Evolutionary conservation across 1,140 invertebrate species (phyloP).

Genomic region (Adelges cooleyi): DNA sequence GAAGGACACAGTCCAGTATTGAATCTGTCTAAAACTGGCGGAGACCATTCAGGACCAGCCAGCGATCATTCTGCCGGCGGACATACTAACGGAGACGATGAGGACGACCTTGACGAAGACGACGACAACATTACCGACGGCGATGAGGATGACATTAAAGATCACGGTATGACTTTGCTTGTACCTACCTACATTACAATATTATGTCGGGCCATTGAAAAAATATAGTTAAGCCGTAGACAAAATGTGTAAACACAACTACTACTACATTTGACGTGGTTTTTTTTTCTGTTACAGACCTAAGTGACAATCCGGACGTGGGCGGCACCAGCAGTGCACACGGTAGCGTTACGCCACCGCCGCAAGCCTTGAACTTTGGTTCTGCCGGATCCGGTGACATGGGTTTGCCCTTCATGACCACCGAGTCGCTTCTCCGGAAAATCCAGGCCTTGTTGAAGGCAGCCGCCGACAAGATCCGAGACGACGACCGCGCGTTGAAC

Average conservation of each 20-base stretch:
- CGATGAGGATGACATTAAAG: slow-evolving; percentile 72
- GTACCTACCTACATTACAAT: neutral
- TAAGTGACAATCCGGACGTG: slow-evolving; percentile 50
- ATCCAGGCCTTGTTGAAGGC: slow-evolving; percentile 91
- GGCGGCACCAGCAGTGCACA: slow-evolving; percentile 46
- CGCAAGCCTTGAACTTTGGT: slow-evolving; percentile 58
- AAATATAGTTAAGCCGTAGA: too few relatives aligned
- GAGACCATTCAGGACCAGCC: slow-evolving; percentile 46
- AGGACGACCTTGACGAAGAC: slow-evolving; percentile 63
- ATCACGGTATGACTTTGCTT: slow-evolving; percentile 42
- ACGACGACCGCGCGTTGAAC: slow-evolving; percentile 88
- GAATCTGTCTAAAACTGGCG: slow-evolving; percentile 76
- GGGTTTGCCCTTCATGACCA: slow-evolving; percentile 49
- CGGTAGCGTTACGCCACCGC: slow-evolving; percentile 49
- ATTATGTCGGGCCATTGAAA: neutral
- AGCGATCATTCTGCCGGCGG: slow-evolving; percentile 57
- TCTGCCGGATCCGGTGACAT: slow-evolving; percentile 38
- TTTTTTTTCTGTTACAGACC: slow-evolving; percentile 40
- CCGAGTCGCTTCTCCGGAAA: slow-evolving; percentile 83
- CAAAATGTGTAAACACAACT: too few relatives aligned
- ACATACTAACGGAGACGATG: slow-evolving; percentile 71
- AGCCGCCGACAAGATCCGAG: slow-evolving; percentile 86
- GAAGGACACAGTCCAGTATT: slow-evolving; percentile 80
- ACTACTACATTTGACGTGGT: neutral
- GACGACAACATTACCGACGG: slow-evolving; percentile 63